Base-by-base conservation (phyloP, 2,888 invertebrate species). In the Monoplex corrugatus region DNA sequence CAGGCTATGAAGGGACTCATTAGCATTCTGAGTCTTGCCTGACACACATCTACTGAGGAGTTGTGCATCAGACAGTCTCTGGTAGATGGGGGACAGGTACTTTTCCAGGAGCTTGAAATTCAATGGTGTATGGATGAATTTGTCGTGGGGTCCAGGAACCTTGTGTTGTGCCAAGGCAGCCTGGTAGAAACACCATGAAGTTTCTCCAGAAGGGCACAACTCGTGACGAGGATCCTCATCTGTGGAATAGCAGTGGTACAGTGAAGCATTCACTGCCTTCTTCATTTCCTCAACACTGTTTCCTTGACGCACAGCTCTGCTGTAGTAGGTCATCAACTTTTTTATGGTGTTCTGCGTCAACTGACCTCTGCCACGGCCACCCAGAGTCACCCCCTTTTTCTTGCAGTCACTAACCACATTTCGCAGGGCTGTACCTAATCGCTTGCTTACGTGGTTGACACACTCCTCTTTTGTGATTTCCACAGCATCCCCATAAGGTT, bases 171-270 rank as follows among this genome's bases (percentile, higher is more conserved):
- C 78, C 38, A 19, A 8, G 35, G 89, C 87, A 50, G 28, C 28
- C 16, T 89, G 32, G 82, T 38, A 89, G n/a, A 89, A 89, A 35
- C 89, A 89, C 87, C 83, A 88, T 28, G 75, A 88, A 35, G 72
- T n/a, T n/a, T 38, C 44, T 44, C 85, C 85, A 16, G 40, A 28
- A 38, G 68, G 89, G 35, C 89, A 86, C 23, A 38, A 23, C 10
- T 32, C 32, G 44, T 88, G 88, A 19, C 86, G 43, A 23, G 86
- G 86, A 13, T 32, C 38, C 5, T 19, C 43, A 44, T 89, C 89
- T 13, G 89, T 80, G 6, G 78, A 89, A 6, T 43, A 35, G 57
- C 89, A 84, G 35, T 89, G 89, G 2, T 38, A 2, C 8, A 78
- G 5, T n/a, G 45, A 38, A 63, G 89, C 89, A 72, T 45, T 35